Percentiles rank a stretch among this genome's conserved stretches.
These are phyloP conservation scores for Dryocosmus kuriphilus DNA, from an alignment of 2,888 invertebrate genomes.

Conservation along the genomic window DNA sequence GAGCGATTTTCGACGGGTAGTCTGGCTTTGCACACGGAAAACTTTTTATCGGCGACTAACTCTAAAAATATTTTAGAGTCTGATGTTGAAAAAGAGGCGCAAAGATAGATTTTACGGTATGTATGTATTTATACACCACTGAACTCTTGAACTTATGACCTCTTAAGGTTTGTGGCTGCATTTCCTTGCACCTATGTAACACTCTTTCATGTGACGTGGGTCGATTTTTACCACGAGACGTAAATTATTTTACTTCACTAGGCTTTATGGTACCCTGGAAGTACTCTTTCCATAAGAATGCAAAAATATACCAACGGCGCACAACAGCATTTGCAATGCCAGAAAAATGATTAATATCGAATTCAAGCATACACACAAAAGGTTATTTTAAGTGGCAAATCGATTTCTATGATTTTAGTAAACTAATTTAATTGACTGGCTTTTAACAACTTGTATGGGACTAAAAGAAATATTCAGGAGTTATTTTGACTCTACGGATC, in stretches of 20 bases:
- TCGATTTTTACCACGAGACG: neutral
- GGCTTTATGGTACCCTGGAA: neutral
- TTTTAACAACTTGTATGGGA: too few relatives aligned
- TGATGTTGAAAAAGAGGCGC: neutral
- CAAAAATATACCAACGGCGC: too few relatives aligned
- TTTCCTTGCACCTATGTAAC: neutral
- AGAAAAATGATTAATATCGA: too few relatives aligned
- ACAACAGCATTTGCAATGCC: too few relatives aligned
- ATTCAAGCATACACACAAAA: too few relatives aligned
- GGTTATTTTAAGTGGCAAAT: too few relatives aligned
- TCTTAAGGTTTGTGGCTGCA: slow-evolving; percentile 10
- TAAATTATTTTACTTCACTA: neutral
- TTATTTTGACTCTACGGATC: too few relatives aligned
- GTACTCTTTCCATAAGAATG: neutral
- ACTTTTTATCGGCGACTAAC: neutral
- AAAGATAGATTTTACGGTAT: neutral
- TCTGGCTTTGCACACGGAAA: neutral
- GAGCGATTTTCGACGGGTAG: neutral
- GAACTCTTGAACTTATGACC: slow-evolving; percentile 72
- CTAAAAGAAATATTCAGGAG: too few relatives aligned
- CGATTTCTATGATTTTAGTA: too few relatives aligned
- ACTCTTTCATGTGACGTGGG: neutral
- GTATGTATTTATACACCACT: slow-evolving; percentile 52
- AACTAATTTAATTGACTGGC: too few relatives aligned
- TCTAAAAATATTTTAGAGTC: neutral